Evolutionary conservation across 2,113 vertebrate genomes (phyloP).

Genomic region (Piaya cayana): DNA sequence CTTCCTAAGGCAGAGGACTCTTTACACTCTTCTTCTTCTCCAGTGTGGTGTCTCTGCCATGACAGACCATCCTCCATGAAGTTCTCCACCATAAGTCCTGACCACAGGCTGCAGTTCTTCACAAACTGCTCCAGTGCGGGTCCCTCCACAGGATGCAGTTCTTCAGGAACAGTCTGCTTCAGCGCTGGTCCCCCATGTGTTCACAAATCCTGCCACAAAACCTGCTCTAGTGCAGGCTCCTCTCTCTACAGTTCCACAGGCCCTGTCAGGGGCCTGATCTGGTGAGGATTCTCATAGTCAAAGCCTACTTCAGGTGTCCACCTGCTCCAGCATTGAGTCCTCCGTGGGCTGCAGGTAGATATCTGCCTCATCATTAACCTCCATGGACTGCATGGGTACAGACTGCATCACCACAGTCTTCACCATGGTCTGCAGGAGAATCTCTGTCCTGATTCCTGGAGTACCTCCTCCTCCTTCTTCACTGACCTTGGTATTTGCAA

Average conservation of each 20-base stretch:
- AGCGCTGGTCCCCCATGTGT: fast-evolving
- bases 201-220: not conserved
- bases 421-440: not conserved
- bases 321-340: not conserved
- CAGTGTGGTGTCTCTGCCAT: not conserved
- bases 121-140: not conserved
- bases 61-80: no score
- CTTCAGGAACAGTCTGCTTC: not conserved
- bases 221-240: not conserved
- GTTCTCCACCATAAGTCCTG: fast-evolving
- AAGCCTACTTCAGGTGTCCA: no score
- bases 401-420: not conserved
- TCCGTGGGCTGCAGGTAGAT: not conserved
- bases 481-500: no score
- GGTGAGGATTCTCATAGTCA: no score
- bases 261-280: no score
- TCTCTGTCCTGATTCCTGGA: not conserved
- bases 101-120: fast-evolving
- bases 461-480: not conserved
- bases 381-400: not conserved
- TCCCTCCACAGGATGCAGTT: not conserved
- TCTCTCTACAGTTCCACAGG: no score
- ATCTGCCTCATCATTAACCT: not conserved
- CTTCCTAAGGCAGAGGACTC: not conserved
- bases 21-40: not conserved